Percentiles rank a stretch among this genome's conserved stretches.
phyloP scores from a whole-genome alignment of 2,113 vertebrate genomes.

The Etheostoma spectabile region DNA sequence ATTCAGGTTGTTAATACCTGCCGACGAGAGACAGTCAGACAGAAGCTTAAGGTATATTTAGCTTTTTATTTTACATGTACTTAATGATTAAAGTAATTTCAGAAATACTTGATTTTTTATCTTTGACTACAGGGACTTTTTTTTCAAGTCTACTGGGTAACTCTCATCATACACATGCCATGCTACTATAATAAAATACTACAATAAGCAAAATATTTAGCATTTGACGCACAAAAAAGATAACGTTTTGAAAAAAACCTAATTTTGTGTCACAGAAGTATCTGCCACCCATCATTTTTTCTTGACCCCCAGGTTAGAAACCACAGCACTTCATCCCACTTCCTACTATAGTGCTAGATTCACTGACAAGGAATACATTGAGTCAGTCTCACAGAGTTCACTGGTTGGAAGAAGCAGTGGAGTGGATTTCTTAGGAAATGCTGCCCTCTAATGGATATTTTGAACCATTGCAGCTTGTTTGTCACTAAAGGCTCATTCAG shows the following conservation, averaged over 20 bases:
- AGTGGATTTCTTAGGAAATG: slow-evolving; percentile 46
- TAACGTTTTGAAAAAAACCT: background rate
- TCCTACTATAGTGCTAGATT: background rate
- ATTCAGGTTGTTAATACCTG: background rate
- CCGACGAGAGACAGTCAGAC: background rate
- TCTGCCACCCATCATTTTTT: background rate
- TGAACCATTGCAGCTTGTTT: background rate
- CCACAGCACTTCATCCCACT: background rate
- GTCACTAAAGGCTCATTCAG: background rate
- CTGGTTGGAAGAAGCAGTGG: background rate
- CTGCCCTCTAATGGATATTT: slow-evolving; percentile 53
- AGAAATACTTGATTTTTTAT: background rate
- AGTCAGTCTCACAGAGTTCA: background rate
- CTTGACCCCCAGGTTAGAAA: background rate
- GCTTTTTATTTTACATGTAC: background rate
- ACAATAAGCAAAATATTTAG: background rate
- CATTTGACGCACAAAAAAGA: too few species aligned
- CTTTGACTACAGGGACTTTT: background rate
- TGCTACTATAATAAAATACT: too few species aligned
- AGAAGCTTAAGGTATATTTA: too few species aligned
- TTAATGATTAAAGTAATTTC: background rate
- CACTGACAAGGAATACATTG: background rate
- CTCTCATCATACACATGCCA: too few species aligned
- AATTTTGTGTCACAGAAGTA: background rate
- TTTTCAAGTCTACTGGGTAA: background rate